Percentiles rank a stretch among this genome's conserved stretches.
Evolutionary conservation across 2,113 vertebrate genomes (phyloP).

Genomic region (Esox niger): DNA sequence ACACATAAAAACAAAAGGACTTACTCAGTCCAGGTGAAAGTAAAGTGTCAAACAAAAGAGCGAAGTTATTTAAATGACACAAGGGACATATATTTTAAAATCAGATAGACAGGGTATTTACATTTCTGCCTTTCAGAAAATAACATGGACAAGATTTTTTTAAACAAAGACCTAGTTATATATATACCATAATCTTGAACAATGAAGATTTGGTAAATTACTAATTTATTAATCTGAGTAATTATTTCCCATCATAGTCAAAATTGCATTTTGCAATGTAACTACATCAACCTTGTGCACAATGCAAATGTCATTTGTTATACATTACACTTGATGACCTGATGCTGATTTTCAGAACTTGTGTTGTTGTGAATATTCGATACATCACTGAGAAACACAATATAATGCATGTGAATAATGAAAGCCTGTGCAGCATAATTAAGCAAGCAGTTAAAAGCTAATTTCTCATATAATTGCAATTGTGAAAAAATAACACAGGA

Average conservation of each 20-base stretch:
- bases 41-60: neutral
- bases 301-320: neutral
- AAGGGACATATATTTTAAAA: neutral
- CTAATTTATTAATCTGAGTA: neutral
- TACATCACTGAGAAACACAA: constrained; percentile 38
- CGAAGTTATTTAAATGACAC: neutral
- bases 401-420: constrained; percentile 47
- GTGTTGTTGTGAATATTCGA: constrained; percentile 29
- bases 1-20: neutral
- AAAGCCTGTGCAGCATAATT: constrained; percentile 49
- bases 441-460: constrained; percentile 35
- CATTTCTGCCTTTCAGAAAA: neutral
- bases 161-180: neutral
- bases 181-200: too few species aligned
- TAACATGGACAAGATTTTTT: neutral
- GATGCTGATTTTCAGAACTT: constrained; percentile 10
- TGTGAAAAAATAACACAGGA: constrained; percentile 25
- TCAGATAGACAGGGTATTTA: neutral
- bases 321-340: constrained; percentile 1
- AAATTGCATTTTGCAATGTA: neutral
- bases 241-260: neutral
- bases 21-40: neutral
- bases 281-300: neutral
- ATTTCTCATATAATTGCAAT: constrained; percentile 41
- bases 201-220: neutral